Percentiles rank a stretch among this genome's conserved stretches.
These are phyloP conservation scores for Pogonomyrmex barbatus DNA, from an alignment of 1,140 invertebrate genomes.

Conservation along the genomic window DNA sequence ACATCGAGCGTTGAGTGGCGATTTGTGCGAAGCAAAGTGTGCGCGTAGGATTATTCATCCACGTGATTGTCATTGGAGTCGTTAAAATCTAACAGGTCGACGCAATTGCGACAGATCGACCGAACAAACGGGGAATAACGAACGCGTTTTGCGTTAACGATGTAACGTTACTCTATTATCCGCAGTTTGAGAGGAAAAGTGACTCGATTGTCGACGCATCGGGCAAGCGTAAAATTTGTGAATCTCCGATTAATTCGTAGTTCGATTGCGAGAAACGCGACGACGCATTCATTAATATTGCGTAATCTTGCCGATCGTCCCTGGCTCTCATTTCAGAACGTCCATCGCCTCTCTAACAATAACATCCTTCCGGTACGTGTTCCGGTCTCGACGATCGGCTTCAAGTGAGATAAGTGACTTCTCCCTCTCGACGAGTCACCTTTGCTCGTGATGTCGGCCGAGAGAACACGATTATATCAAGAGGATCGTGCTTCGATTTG, in stretches of 20 bases:
- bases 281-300: slow-evolving; percentile 23
- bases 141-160: slow-evolving; percentile 48
- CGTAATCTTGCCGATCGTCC: slow-evolving; percentile 49
- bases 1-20: not conserved
- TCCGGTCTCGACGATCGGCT: slow-evolving; percentile 53
- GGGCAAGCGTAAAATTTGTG: not conserved
- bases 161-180: slow-evolving; percentile 52
- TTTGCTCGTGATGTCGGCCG: slow-evolving; percentile 68
- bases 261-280: slow-evolving; percentile 34
- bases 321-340: slow-evolving; percentile 1
- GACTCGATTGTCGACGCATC: slow-evolving; percentile 23
- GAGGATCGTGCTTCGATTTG: slow-evolving; percentile 60
- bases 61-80: slow-evolving; percentile 34
- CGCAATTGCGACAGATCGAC: not conserved
- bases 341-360: slow-evolving; percentile 36
- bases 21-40: slow-evolving; percentile 13
- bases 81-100: slow-evolving; percentile 24
- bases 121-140: slow-evolving; percentile 49
- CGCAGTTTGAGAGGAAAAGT: slow-evolving; percentile 28
- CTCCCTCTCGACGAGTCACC: slow-evolving; percentile 63
- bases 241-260: slow-evolving; percentile 44
- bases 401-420: slow-evolving; percentile 67
- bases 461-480: slow-evolving; percentile 68
- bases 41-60: slow-evolving; percentile 6
- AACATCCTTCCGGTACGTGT: slow-evolving; percentile 64